Evolutionary conservation across 2,797 vertebrate species (phyloP).

Genomic region (Darevskia mixta): DNA sequence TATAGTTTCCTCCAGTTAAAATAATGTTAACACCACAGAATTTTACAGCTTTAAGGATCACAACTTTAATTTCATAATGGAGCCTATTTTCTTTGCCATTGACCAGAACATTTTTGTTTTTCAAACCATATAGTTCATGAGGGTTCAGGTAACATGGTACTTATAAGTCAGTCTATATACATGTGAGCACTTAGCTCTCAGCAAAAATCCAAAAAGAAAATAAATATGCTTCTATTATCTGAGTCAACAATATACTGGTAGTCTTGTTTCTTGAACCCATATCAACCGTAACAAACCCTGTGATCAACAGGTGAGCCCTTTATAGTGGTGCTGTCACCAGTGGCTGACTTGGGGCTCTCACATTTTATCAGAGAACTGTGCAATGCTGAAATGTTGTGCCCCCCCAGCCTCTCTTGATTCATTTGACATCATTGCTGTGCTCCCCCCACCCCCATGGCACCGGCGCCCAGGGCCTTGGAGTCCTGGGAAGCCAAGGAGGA

Average conservation of each 20-base stretch:
- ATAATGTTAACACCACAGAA: background rate
- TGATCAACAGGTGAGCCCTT: no score
- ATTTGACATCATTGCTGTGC: no score
- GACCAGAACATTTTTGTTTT: constrained; percentile 5
- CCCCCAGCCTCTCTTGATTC: no score
- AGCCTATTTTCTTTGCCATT: constrained; percentile 16
- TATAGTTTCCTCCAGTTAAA: constrained; percentile 8
- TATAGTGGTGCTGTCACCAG: no score
- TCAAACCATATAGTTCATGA: constrained; percentile 1
- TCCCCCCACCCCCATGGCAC: no score
- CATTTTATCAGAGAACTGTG: no score
- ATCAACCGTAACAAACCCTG: no score
- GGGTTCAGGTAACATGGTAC: constrained; percentile 24
- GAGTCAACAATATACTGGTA: constrained; percentile 20
- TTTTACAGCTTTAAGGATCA: constrained; percentile 18
- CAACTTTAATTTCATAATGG: constrained; percentile 19
- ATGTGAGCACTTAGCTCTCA: constrained; percentile 28
- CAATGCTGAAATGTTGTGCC: no score
- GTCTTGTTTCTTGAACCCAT: constrained; percentile 1
- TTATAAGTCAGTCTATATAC: constrained; percentile 20
- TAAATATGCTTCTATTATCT: constrained; percentile 9
- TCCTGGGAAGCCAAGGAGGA: no score
- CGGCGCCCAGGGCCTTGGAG: no score
- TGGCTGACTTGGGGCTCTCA: no score
- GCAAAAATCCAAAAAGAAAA: constrained; percentile 22